Percentiles rank a stretch among this genome's conserved stretches.
Evolutionary conservation across 1,140 invertebrate genomes (phyloP).

Genomic region (Eubasilissa regina): DNA sequence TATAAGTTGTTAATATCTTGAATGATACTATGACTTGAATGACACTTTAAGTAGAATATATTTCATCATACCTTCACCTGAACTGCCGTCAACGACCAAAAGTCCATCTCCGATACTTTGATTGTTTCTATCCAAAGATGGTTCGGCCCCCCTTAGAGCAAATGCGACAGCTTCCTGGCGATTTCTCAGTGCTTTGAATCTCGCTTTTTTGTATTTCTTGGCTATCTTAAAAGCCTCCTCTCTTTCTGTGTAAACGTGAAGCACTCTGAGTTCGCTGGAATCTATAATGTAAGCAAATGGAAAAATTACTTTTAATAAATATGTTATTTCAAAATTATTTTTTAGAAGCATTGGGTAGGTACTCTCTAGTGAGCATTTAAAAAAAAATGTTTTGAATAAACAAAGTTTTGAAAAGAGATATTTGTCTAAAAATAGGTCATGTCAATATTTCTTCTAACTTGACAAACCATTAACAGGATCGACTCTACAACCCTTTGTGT

Average conservation of each 20-base stretch:
- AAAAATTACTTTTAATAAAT: too few species aligned
- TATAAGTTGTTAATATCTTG: too few species aligned
- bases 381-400: too few species aligned
- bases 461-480: too few species aligned
- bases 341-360: too few species aligned
- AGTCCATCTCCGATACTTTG: conserved; percentile 31
- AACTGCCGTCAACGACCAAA: neutral
- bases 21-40: too few species aligned
- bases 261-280: conserved; percentile 58
- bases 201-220: conserved; percentile 81
- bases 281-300: neutral
- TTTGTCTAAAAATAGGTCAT: too few species aligned
- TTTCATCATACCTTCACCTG: conserved; percentile 4
- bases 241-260: conserved; percentile 80
- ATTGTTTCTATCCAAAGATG: conserved; percentile 62
- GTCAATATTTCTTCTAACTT: too few species aligned
- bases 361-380: too few species aligned
- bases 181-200: conserved; percentile 84
- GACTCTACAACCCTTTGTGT: too few species aligned
- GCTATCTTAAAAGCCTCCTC: conserved; percentile 80
- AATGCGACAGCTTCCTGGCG: conserved; percentile 82
- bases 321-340: neutral
- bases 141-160: conserved; percentile 71
- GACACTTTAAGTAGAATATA: neutral
- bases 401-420: too few species aligned